Evolutionary conservation across 2,888 invertebrate genomes (phyloP), one percentile per base, ranked within the genome.

Genomic region (Oasisia sp.): DNA sequence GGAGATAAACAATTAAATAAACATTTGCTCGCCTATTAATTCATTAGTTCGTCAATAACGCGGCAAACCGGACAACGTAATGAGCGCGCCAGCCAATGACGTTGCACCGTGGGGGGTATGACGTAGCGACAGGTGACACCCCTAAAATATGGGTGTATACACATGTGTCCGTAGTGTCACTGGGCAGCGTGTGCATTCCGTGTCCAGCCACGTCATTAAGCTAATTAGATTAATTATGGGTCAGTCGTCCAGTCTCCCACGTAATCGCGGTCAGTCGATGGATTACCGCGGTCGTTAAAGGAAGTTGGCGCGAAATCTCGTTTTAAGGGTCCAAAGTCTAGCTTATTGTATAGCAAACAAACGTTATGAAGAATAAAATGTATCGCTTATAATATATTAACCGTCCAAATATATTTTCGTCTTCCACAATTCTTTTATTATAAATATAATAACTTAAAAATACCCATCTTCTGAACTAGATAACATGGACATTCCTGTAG

Each of bases 1-100:
- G n/a, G 74, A 74, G 74, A 74, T 74, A 74, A 74, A 74, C 74
- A 74, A 74, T 74, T 74, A 74, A 74, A 74, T 74, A n/a, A 74
- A 74, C 74, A 74, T 74, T 74, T 74, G 74, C 74, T 19, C 74
- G 74, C 74, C 74, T 74, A 74, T 74, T 74, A 74, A 74, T 74
- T 27, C 14, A 74, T 74, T 27, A 74, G 74, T 74, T 74, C 74
- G 74, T 74, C 74, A 74, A 74, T 74, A 74, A 74, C 74, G 74
- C 74, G 74, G 74, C 3, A 74, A 74, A 74, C 74, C 27, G 27
- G 27, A 27, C 74, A n/a, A n/a, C 74, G 74, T 74, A 74, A 74
- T 74, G 74, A 74, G 27, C 27, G 74, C 27, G 74, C 74, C 74
- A 19, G 74, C n/a, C 74, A 74, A 74, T 19, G 27, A 74, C 27